Conservation (phyloP, 2,113 vertebrate genomes). For the Mormoops blainvillei region DNA sequence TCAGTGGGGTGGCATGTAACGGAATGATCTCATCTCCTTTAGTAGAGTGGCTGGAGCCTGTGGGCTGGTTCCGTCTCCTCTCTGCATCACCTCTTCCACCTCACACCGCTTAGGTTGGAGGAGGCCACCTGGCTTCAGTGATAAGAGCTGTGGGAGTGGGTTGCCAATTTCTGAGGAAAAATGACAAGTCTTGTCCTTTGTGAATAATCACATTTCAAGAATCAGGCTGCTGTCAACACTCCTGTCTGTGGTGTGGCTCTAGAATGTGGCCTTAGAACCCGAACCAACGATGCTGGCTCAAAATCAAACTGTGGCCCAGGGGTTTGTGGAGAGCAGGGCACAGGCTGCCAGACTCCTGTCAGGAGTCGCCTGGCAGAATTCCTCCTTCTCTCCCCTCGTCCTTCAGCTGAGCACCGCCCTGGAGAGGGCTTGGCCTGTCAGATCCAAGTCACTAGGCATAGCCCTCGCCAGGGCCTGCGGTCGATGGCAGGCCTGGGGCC, state of each 20-base stretch:
- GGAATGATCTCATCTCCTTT: background rate
- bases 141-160: background rate
- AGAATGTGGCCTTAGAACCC: background rate
- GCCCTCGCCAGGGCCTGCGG: background rate
- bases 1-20: background rate
- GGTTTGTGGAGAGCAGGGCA: background rate
- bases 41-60: background rate
- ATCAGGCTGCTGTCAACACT: background rate
- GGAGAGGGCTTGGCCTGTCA: background rate
- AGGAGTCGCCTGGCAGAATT: background rate
- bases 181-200: background rate
- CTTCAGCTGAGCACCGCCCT: background rate
- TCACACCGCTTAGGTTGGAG: background rate
- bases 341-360: background rate
- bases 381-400: background rate
- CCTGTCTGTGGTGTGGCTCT: background rate
- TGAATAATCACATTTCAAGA: background rate
- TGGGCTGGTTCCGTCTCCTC: background rate
- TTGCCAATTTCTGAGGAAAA: background rate
- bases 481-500: background rate
- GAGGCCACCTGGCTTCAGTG: background rate
- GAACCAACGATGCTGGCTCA: background rate
- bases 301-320: background rate
- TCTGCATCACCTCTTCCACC: background rate
- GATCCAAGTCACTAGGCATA: background rate